These are phyloP conservation scores for Lycopodina hypogea DNA, from an alignment of 37 sponge, comb jelly and placozoan species.

Conservation along the genomic window DNA sequence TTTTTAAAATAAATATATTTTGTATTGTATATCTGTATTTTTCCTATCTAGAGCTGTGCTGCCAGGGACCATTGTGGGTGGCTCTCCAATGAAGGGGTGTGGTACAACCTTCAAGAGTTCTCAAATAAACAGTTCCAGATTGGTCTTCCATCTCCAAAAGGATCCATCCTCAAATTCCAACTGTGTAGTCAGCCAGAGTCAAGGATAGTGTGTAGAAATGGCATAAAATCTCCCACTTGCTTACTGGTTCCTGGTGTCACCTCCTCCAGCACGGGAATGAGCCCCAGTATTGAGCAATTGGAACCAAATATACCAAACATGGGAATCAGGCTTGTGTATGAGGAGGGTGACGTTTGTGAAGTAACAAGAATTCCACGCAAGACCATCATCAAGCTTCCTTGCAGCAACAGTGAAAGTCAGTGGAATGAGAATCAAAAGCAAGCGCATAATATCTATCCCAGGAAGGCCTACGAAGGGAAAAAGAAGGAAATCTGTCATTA, in stretches of 20 bases:
- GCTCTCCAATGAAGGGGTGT: slow-evolving; percentile 25
- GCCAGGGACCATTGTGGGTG: background rate
- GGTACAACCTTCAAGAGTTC: slow-evolving; percentile 30
- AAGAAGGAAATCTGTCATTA: slow-evolving; percentile 51
- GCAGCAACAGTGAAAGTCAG: slow-evolving; percentile 6
- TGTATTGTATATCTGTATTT: no score
- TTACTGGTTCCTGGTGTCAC: slow-evolving; percentile 48
- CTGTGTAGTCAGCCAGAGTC: slow-evolving; percentile 12
- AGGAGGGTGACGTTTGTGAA: slow-evolving; percentile 57
- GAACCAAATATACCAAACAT: slow-evolving; percentile 31
- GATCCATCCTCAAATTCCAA: slow-evolving; percentile 20
- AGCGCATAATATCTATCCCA: slow-evolving; percentile 4
- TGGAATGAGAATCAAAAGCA: no score
- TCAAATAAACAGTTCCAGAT: slow-evolving; percentile 2
- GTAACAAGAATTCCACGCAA: slow-evolving; percentile 47
- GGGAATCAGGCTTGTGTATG: slow-evolving; percentile 47
- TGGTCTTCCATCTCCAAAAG: slow-evolving; percentile 23
- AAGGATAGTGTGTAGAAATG: background rate
- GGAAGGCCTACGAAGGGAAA: slow-evolving; percentile 41
- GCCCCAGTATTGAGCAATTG: slow-evolving; percentile 20
- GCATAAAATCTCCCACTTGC: slow-evolving; percentile 26
- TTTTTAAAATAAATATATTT: no score
- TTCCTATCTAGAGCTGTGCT: slow-evolving; percentile 7
- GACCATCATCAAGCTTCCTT: slow-evolving; percentile 50
- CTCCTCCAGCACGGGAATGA: slow-evolving; percentile 30